Percentiles rank a stretch among this genome's conserved stretches.
These are phyloP conservation scores for Rattus norvegicus DNA, from an alignment of 2,113 vertebrate genomes.

Conservation along the genomic window GRCr8 NC_086031.1:40210501-40211000, in stretches of 20 bases:
- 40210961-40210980: background rate
- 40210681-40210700: background rate
- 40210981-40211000: background rate
- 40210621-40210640: too few relatives aligned
- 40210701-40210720: background rate
- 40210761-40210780: background rate
- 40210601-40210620: background rate
- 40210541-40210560: background rate
- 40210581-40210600: background rate
- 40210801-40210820: background rate
- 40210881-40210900: background rate
- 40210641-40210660: fast-evolving
- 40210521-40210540: background rate
- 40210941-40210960: background rate
- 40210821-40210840: background rate
- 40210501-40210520: background rate
- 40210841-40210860: background rate
- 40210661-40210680: background rate
- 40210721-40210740: background rate
- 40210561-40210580: background rate
- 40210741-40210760: background rate
- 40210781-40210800: background rate
- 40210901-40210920: background rate
- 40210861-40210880: background rate
- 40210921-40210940: background rate